These are phyloP conservation scores for Rhadina sibilatrix DNA, from an alignment of 2,113 vertebrate species.

Conservation along the genomic window DNA sequence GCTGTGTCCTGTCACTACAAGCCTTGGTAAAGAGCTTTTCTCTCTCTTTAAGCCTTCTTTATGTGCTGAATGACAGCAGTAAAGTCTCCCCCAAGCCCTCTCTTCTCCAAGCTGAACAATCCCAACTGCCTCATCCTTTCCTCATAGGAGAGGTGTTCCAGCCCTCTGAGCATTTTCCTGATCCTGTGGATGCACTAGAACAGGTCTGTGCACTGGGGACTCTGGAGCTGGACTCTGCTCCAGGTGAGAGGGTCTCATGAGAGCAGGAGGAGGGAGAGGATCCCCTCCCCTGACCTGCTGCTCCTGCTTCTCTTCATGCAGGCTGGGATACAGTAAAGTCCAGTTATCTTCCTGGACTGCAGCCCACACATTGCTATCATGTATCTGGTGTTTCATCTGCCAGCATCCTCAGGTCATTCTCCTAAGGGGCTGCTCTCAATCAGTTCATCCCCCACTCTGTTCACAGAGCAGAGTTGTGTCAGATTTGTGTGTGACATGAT, in stretches of 20 bases:
- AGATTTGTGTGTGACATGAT: neutral
- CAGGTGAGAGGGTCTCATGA: neutral
- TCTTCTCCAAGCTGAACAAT: neutral
- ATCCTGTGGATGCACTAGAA: neutral
- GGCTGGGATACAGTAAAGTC: neutral
- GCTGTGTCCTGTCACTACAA: neutral
- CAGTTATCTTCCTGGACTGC: neutral
- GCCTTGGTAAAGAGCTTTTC: neutral
- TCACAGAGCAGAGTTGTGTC: neutral
- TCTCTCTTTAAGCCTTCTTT: neutral
- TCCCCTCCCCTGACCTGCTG: neutral
- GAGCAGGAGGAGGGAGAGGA: neutral
- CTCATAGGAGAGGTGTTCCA: neutral
- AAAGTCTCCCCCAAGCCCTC: neutral
- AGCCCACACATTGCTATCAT: accelerated
- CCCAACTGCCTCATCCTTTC: neutral
- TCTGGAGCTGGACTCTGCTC: neutral
- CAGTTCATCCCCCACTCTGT: neutral
- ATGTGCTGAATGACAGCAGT: neutral
- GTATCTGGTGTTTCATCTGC: neutral
- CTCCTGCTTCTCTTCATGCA: neutral
- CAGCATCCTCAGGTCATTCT: neutral
- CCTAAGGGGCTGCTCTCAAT: neutral
- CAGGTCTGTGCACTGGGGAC: neutral
- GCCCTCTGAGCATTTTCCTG: neutral